phyloP scores from a whole-genome alignment of 2,888 invertebrate species.

The Dusona sp. region DNA sequence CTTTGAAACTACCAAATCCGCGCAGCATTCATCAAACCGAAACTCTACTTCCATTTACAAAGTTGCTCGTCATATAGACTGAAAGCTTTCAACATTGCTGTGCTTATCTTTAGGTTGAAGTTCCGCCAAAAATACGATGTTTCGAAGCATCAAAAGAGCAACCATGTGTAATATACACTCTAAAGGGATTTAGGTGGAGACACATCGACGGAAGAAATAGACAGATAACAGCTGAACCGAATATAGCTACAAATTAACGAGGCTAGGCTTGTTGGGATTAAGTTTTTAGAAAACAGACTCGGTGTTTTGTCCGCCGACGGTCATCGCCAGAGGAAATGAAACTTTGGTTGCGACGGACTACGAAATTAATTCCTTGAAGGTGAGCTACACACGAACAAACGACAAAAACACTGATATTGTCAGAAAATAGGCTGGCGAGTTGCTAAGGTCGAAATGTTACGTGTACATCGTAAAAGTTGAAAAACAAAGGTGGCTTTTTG shows the following conservation, averaged over 20 bases:
- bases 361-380: background rate
- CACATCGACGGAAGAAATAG: background rate
- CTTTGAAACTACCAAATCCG: background rate
- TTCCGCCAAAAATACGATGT: background rate
- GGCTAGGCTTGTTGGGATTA: background rate
- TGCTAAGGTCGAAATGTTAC: slow-evolving; percentile 1
- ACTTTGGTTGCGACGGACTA: background rate
- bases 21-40: background rate
- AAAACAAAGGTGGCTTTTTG: background rate
- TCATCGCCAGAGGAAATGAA: background rate
- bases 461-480: background rate
- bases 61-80: background rate
- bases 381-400: background rate
- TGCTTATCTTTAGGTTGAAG: slow-evolving; percentile 1
- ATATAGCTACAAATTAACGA: background rate
- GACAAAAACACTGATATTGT: background rate
- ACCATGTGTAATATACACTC: background rate
- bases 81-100: background rate
- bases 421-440: background rate
- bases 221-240: background rate
- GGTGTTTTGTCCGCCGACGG: slow-evolving; percentile 13
- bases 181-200: background rate
- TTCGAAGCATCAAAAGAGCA: background rate
- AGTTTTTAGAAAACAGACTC: background rate
- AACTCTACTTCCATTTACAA: background rate